Conservation (phyloP, 2,113 vertebrate genomes). For the Tetraodon nigroviridis region DNA sequence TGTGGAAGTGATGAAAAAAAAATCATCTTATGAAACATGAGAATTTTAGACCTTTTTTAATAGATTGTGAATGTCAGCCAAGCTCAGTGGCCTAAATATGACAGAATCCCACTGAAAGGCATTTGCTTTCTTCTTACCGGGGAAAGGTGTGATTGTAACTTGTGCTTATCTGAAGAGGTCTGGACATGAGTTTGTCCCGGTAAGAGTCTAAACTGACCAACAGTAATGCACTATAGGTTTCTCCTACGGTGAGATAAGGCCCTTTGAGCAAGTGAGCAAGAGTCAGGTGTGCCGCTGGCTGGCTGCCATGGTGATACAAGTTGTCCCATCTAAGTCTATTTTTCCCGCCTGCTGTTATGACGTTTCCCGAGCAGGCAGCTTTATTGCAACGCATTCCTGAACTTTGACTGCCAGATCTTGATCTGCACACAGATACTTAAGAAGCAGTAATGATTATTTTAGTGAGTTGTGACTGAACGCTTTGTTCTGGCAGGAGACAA, state of each 20-base stretch:
- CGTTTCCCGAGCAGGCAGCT: slow-evolving; percentile 61
- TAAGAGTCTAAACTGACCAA: slow-evolving; percentile 10
- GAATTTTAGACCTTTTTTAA: slow-evolving; percentile 32
- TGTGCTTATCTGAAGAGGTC: not conserved
- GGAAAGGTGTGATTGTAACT: not conserved
- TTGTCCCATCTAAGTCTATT: slow-evolving; percentile 38
- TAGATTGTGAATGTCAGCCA: slow-evolving; percentile 14
- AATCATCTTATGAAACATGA: slow-evolving; percentile 4
- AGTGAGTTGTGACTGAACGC: slow-evolving; percentile 63
- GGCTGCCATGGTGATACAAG: slow-evolving; percentile 54
- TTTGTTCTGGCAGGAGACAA: slow-evolving; percentile 58
- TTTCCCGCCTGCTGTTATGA: slow-evolving; percentile 48
- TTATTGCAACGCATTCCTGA: slow-evolving; percentile 69
- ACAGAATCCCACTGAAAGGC: too few relatives aligned
- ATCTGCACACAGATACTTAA: slow-evolving; percentile 64
- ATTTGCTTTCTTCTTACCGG: not conserved
- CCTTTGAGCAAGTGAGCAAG: slow-evolving; percentile 15
- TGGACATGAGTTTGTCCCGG: not conserved
- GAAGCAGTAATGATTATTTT: slow-evolving; percentile 66
- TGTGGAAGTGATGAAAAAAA: slow-evolving; percentile 30
- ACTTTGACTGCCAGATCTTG: slow-evolving; percentile 58
- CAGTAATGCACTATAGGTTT: slow-evolving; percentile 20
- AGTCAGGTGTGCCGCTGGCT: slow-evolving; percentile 54
- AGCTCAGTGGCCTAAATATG: slow-evolving; percentile 14
- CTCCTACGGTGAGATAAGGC: slow-evolving; percentile 27